phyloP scores from a whole-genome alignment of 2,113 vertebrate genomes.

The Peromyscus leucopus region DNA sequence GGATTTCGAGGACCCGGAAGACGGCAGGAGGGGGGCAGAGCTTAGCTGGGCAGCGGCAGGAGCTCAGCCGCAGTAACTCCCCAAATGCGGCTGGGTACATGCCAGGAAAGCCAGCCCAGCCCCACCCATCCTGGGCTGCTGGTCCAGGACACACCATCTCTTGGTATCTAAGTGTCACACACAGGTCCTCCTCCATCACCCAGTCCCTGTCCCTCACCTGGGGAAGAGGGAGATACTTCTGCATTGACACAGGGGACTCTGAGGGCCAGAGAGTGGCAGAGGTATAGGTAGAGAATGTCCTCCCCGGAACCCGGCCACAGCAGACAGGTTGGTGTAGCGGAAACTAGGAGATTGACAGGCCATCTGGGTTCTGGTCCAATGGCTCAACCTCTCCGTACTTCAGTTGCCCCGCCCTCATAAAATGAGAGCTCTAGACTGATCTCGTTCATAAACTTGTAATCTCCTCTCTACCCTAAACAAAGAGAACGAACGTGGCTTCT shows the following conservation, averaged over 20 bases:
- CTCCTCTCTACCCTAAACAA: background rate
- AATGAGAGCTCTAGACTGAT: background rate
- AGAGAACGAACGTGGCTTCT: background rate
- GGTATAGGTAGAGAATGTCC: background rate
- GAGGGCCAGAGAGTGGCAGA: background rate
- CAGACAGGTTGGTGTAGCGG: background rate
- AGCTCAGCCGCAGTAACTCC: background rate
- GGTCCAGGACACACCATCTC: constrained; percentile 31
- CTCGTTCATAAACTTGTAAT: background rate
- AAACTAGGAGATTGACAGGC: background rate
- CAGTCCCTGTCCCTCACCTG: background rate
- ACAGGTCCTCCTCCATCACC: background rate
- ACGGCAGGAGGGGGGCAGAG: background rate
- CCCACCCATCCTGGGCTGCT: background rate
- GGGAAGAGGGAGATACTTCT: background rate
- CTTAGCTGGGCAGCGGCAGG: background rate
- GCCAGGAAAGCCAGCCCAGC: background rate
- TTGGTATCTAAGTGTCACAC: background rate
- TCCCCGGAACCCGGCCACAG: background rate
- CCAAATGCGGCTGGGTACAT: background rate
- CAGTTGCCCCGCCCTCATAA: background rate
- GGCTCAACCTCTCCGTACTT: constrained; percentile 30
- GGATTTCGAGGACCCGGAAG: background rate
- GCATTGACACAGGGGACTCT: background rate
- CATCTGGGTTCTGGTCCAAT: background rate